Evolutionary conservation across 2,888 invertebrate species (phyloP).

Genomic region (Crematogaster levior): DNA sequence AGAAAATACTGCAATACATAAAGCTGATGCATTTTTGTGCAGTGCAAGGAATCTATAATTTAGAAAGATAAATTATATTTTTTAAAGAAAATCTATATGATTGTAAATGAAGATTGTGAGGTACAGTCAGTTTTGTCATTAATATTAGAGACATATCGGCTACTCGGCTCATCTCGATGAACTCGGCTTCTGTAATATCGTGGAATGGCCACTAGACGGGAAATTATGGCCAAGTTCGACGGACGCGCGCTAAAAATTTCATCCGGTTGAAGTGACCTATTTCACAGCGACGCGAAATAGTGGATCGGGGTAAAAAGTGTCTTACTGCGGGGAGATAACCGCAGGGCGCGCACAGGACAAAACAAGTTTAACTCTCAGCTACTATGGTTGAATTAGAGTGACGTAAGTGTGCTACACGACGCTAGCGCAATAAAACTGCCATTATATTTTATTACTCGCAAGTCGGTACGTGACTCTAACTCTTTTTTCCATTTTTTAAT

Average conservation of each 20-base stretch:
- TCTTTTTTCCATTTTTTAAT: slow-evolving; percentile 36
- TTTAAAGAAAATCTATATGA: neutral
- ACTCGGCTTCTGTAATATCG: slow-evolving; percentile 13
- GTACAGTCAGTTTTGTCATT: neutral
- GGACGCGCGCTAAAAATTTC: slow-evolving; percentile 44
- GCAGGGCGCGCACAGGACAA: slow-evolving; percentile 22
- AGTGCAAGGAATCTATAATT: neutral
- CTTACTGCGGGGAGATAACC: slow-evolving; percentile 34
- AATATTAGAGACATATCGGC: neutral
- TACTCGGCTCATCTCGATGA: neutral
- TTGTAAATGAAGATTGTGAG: neutral
- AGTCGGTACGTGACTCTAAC: slow-evolving; percentile 8
- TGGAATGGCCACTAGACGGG: neutral
- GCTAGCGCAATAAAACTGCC: slow-evolving; percentile 41
- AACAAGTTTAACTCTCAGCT: slow-evolving; percentile 49
- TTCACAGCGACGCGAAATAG: slow-evolving; percentile 36
- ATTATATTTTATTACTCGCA: slow-evolving; percentile 43
- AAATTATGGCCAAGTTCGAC: slow-evolving; percentile 46
- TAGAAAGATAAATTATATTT: neutral
- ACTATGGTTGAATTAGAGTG: slow-evolving; percentile 41
- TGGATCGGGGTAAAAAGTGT: slow-evolving; percentile 41
- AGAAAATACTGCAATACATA: neutral
- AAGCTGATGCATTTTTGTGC: neutral
- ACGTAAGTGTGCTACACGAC: slow-evolving; percentile 42
- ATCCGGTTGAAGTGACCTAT: slow-evolving; percentile 46